Evolutionary conservation across 2,113 vertebrate species (phyloP).

Genomic region (Leucoraja erinaceus): DNA sequence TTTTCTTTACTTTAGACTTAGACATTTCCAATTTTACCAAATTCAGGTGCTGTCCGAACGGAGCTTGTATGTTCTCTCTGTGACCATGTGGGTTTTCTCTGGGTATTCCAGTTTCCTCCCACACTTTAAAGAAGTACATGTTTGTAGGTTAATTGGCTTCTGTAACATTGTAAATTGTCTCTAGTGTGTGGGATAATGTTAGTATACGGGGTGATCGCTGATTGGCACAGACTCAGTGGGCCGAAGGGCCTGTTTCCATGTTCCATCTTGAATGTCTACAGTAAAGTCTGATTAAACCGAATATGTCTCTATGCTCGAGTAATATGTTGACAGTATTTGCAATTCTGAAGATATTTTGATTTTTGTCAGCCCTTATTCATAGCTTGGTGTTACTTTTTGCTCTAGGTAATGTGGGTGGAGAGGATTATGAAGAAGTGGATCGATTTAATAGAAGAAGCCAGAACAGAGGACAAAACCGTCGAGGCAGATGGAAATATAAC

Average conservation of each 20-base stretch:
- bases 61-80: too few species aligned
- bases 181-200: too few species aligned
- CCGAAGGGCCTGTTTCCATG: too few species aligned
- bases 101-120: too few species aligned
- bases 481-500: constrained; percentile 92
- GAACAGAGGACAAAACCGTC: constrained; percentile 67
- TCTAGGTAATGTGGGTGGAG: constrained; percentile 68
- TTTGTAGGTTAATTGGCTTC: too few species aligned
- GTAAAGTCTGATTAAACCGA: neutral
- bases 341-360: neutral
- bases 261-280: neutral
- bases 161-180: too few species aligned
- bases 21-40: too few species aligned
- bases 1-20: neutral
- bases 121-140: too few species aligned
- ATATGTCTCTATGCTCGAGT: neutral
- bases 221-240: too few species aligned
- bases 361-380: neutral
- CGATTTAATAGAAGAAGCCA: constrained; percentile 69
- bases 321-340: neutral
- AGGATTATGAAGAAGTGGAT: constrained; percentile 84
- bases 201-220: too few species aligned
- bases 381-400: neutral
- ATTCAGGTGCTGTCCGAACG: too few species aligned
- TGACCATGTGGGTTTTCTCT: too few species aligned